Conservation (phyloP, 2,113 vertebrate species). For the Cygnus buccinator region DNA sequence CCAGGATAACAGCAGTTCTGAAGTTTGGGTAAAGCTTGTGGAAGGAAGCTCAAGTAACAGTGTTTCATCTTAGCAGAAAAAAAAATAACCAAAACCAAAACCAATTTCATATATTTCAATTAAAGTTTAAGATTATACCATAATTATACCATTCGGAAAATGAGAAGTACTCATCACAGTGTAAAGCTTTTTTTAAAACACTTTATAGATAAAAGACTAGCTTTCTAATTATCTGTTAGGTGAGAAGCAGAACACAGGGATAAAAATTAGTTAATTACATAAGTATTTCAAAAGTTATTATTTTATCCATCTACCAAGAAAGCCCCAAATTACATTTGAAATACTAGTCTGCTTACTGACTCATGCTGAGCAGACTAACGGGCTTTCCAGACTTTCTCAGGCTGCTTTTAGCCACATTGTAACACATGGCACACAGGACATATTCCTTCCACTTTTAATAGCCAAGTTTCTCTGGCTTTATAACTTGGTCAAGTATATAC, state of each 20-base stretch:
- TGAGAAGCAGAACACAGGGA: neutral
- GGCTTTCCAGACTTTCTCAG: neutral
- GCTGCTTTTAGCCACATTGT: neutral
- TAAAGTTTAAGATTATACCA: neutral
- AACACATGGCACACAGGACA: neutral
- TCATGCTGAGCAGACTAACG: neutral
- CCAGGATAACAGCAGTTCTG: neutral
- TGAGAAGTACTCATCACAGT: neutral
- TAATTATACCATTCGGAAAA: neutral
- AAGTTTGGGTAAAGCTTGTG: neutral
- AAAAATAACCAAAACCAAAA: neutral
- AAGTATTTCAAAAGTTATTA: neutral
- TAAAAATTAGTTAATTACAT: neutral
- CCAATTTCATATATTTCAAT: neutral
- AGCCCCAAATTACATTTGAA: neutral
- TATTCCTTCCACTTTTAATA: neutral
- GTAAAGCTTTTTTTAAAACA: neutral
- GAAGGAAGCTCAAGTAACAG: neutral
- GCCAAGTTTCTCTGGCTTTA: neutral
- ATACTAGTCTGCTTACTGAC: neutral
- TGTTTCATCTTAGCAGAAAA: neutral
- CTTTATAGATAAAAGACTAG: neutral
- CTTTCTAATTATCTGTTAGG: neutral
- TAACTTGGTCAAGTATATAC: accelerated
- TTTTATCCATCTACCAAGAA: neutral